These are phyloP conservation scores for Baryphthengus martii DNA, from an alignment of 2,113 vertebrate genomes.

Conservation along the genomic window DNA sequence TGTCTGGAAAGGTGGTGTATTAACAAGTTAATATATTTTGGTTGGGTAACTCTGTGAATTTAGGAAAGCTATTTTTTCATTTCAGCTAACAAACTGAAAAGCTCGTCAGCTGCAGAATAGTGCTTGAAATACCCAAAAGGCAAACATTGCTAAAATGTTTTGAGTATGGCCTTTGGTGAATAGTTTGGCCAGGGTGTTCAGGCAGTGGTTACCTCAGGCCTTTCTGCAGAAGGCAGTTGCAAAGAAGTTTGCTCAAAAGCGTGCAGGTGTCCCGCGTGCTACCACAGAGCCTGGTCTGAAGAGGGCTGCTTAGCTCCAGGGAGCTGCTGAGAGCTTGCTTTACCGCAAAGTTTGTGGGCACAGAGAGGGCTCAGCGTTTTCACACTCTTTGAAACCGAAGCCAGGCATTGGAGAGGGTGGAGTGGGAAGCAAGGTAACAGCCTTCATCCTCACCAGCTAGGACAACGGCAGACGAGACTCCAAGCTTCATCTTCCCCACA, in stretches of 20 bases:
- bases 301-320: neutral
- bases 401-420: neutral
- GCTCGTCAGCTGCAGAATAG: neutral
- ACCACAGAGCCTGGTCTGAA: neutral
- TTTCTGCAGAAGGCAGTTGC: neutral
- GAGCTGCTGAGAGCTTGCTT: neutral
- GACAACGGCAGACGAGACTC: neutral
- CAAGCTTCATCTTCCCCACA: neutral
- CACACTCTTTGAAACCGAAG: neutral
- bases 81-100: neutral
- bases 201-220: rapidly evolving
- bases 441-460: neutral
- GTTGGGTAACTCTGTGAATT: neutral
- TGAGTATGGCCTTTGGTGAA: neutral
- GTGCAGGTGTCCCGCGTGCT: neutral
- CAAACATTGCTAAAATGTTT: neutral
- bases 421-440: neutral
- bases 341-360: neutral
- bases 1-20: neutral
- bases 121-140: neutral
- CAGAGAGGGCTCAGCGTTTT: neutral
- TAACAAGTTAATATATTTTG: neutral
- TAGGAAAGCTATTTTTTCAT: neutral
- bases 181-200: neutral
- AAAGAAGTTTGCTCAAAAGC: neutral